Conservation (phyloP, 2,888 invertebrate species). For the Thyatira batis region DNA sequence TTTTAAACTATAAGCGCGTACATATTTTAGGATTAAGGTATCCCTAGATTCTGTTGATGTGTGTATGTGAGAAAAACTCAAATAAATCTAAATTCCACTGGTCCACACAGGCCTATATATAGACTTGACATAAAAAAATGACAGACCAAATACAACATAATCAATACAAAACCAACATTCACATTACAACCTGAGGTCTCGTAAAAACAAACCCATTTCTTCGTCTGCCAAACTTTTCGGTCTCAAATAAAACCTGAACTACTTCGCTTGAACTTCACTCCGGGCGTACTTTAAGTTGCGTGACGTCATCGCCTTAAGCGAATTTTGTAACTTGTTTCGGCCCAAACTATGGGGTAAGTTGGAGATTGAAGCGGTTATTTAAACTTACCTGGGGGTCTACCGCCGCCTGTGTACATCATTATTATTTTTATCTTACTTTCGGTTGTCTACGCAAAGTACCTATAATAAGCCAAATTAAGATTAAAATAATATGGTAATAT, state of each 20-base stretch:
- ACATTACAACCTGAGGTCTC: not conserved
- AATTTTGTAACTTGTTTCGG: slow-evolving; percentile 29
- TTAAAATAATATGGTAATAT: too few species aligned
- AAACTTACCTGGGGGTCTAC: not conserved
- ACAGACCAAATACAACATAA: not conserved
- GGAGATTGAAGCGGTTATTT: slow-evolving; percentile 1
- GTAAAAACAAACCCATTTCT: slow-evolving; percentile 8
- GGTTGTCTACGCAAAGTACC: too few species aligned
- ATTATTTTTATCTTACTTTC: too few species aligned
- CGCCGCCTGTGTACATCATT: too few species aligned
- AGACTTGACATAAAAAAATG: too few species aligned
- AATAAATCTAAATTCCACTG: too few species aligned
- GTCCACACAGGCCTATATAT: too few species aligned
- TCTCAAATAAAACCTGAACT: slow-evolving; percentile 34
- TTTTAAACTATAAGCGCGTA: too few species aligned
- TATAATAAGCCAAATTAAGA: too few species aligned
- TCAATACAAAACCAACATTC: not conserved
- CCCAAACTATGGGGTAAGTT: slow-evolving; percentile 9
- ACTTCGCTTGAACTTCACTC: slow-evolving; percentile 37
- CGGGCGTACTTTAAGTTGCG: slow-evolving; percentile 31
- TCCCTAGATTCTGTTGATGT: too few species aligned
- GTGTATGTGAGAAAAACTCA: too few species aligned
- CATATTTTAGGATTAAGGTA: too few species aligned
- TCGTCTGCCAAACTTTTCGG: slow-evolving; percentile 23
- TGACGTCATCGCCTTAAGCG: slow-evolving; percentile 26